Evolutionary conservation across 2,113 vertebrate genomes (phyloP).

Genomic region (Rhineura floridana): DNA sequence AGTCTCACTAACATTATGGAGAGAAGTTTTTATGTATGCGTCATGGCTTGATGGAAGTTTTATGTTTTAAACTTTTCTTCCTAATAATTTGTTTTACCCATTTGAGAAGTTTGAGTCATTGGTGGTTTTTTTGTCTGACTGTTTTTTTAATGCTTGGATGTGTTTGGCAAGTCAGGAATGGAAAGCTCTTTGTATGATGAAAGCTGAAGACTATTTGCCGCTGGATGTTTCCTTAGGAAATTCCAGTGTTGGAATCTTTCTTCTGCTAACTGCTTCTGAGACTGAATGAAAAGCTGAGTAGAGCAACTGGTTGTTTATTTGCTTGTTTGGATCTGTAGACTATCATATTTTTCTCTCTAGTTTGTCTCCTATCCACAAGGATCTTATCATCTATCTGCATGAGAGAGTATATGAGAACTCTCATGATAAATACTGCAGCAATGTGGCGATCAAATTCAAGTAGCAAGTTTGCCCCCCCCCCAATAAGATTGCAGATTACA

Average conservation of each 20-base stretch:
- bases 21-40: too few species aligned
- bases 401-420: neutral
- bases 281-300: neutral
- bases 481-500: neutral
- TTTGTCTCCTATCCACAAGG: neutral
- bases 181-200: neutral
- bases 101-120: constrained; percentile 20
- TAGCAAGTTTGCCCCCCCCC: too few species aligned
- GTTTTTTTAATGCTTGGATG: neutral
- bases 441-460: neutral
- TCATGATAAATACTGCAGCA: neutral
- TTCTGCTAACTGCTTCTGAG: neutral
- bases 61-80: neutral
- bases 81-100: neutral
- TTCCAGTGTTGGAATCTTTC: neutral
- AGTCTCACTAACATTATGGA: too few species aligned
- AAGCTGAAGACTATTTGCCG: neutral
- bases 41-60: too few species aligned
- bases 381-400: neutral
- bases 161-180: constrained; percentile 3
- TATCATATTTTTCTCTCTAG: neutral
- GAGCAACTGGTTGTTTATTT: neutral
- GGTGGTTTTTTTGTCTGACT: neutral
- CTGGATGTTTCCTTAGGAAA: neutral
- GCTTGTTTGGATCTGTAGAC: neutral